A percentile compares a stretch with the other conserved stretches of the same genome.
These are phyloP conservation scores for Triplophysa siluroides DNA, from an alignment of 2,113 vertebrate genomes.

Conservation along the genomic window DNA sequence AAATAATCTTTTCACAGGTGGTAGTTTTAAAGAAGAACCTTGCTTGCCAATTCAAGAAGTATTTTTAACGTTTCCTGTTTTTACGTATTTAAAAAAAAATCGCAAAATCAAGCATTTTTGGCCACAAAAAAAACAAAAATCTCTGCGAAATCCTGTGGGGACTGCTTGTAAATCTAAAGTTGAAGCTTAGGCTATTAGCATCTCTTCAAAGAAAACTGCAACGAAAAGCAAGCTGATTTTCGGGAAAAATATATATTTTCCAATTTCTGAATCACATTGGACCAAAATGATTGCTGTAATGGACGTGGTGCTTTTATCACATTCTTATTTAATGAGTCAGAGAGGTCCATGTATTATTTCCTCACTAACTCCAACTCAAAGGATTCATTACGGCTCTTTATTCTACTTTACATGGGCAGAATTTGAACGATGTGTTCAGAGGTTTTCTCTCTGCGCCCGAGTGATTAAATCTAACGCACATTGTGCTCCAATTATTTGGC, in stretches of 20 bases:
- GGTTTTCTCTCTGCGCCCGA: background rate
- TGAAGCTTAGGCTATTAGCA: background rate
- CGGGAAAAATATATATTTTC: constrained; percentile 4
- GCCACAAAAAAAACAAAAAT: no score
- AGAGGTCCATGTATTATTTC: constrained; percentile 24
- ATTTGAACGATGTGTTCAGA: background rate
- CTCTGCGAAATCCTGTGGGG: no score
- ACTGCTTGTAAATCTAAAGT: background rate
- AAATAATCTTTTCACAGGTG: no score
- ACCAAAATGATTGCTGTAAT: background rate
- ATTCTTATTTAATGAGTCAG: constrained; percentile 9
- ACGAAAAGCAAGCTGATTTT: constrained; percentile 23
- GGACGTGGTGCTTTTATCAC: background rate
- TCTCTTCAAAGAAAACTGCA: background rate
- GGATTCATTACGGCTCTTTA: background rate
- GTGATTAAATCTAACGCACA: background rate
- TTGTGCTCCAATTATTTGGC: background rate
- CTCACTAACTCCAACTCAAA: background rate
- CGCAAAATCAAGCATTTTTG: no score
- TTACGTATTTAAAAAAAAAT: no score
- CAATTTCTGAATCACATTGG: constrained; percentile 5
- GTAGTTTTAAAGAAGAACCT: no score
- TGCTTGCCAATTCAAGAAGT: no score
- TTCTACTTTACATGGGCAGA: background rate
- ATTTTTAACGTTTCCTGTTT: no score